Percentiles rank a stretch among this genome's conserved stretches.
Conservation (phyloP, 1,140 invertebrate genomes). For the Phthorimaea operculella region DNA sequence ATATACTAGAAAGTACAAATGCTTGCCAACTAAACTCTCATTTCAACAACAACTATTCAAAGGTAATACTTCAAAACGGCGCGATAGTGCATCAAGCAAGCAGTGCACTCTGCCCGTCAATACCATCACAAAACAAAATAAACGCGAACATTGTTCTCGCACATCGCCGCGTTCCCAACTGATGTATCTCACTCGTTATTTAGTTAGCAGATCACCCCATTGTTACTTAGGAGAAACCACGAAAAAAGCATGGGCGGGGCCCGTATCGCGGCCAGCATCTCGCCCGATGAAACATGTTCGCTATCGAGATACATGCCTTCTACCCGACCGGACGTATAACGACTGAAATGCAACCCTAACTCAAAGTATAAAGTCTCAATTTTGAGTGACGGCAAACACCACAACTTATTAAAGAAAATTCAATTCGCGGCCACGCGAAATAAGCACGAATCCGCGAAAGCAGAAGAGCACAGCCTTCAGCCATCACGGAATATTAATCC, state of each 20-base stretch:
- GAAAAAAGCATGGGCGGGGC: slow-evolving; percentile 66
- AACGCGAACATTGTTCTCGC: slow-evolving; percentile 40
- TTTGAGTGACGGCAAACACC: slow-evolving; percentile 13
- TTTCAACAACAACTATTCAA: background rate
- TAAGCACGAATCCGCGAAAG: slow-evolving; percentile 53
- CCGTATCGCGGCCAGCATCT: slow-evolving; percentile 49
- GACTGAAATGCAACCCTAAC: background rate
- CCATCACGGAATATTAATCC: slow-evolving; percentile 34
- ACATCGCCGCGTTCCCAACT: slow-evolving; percentile 35
- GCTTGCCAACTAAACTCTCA: no score
- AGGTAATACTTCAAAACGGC: slow-evolving; percentile 1
- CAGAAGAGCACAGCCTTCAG: slow-evolving; percentile 24
- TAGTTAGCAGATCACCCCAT: slow-evolving; percentile 66
- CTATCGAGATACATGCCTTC: slow-evolving; percentile 62
- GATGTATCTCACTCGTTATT: slow-evolving; percentile 61
- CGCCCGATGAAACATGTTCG: slow-evolving; percentile 54
- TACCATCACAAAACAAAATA: slow-evolving; percentile 26
- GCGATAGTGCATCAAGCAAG: slow-evolving; percentile 1
- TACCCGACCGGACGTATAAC: background rate
- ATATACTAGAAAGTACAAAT: no score
- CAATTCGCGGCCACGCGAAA: slow-evolving; percentile 64
- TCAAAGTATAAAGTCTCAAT: slow-evolving; percentile 26
- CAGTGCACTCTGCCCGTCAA: slow-evolving; percentile 1
- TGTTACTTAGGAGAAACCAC: slow-evolving; percentile 62
- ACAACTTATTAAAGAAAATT: slow-evolving; percentile 66